Evolutionary conservation across 1,140 invertebrate species (phyloP), one percentile per base, ranked within the genome.

Genomic region (Agraylea sexmaculata): DNA sequence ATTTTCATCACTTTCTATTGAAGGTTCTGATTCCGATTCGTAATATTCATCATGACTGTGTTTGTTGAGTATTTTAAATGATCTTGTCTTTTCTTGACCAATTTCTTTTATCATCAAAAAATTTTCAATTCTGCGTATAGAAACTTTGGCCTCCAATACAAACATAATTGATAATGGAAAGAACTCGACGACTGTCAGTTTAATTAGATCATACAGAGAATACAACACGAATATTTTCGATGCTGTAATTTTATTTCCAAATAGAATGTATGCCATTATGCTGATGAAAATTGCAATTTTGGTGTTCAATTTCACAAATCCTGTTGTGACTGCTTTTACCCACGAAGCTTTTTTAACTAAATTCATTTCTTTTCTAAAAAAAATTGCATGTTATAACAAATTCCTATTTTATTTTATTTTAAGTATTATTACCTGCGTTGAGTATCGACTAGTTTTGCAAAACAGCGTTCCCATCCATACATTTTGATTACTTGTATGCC

Each of bases 381-480:
- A 6, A 45, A 47, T 43, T 45, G 42, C 18, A 41, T 12, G 22
- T 10, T 19, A 46, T 28, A 35, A 40, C 18, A 23, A 40, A 37
- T 30, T 12, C 12, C 1, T 13, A 42, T 44, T 18, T 43, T 43
- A 1, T n/a, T 6, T 35, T 22, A 3, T 33, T 33, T 33, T 17
- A 33, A 33, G 16, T 6, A 37, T 13, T 1, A 15, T 7, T 6
- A 17, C 13, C 4, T 36, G n/a, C 5, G 11, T 16, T 20, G 19
- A 35, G 19, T 36, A 37, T 11, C 13, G 15, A 25, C 23, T 25
- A 87, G 60, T 37, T 69, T 70, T 2, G 77, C 77, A 54, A 90
- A 89, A 0, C 83, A 83, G 40, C 78, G 74, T 57, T 91, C 86
- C 87, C 87, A 91, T 0, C 82, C 77, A 53, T 88, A 89, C 87